Percentiles rank a stretch among this genome's conserved stretches.
Evolutionary conservation across 1,140 invertebrate species (phyloP).

Genomic region (Oscheius sp.): DNA sequence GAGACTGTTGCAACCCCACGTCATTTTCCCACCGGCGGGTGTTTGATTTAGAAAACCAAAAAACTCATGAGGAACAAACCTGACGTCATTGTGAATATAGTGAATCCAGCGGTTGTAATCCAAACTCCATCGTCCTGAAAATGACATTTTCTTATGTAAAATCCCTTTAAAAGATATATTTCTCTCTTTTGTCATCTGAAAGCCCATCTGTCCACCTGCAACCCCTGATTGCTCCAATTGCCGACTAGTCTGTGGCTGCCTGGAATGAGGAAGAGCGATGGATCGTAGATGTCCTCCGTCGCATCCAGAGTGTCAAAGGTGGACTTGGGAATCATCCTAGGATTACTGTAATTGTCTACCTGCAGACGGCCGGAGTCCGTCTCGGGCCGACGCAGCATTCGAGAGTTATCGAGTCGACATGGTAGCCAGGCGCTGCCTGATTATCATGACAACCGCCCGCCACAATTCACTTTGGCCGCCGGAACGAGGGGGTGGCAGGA

Average conservation of each 20-base stretch:
- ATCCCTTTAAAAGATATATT: background rate
- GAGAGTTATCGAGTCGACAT: background rate
- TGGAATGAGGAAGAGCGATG: background rate
- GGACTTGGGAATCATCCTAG: background rate
- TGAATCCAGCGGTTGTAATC: conserved; percentile 87
- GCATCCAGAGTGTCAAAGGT: background rate
- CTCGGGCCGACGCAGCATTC: background rate
- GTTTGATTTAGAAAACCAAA: conserved; percentile 3
- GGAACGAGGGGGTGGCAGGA: too few relatives aligned
- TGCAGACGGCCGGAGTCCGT: background rate
- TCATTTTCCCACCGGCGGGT: background rate
- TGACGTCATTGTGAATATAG: conserved; percentile 95
- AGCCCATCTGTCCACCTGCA: background rate
- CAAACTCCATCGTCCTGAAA: conserved; percentile 80
- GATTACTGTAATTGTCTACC: background rate
- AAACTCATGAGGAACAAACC: conserved; percentile 66
- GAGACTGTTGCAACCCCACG: too few relatives aligned
- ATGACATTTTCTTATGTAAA: background rate
- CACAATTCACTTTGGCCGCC: too few relatives aligned
- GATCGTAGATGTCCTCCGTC: conserved; percentile 9
- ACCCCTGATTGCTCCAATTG: conserved; percentile 2
- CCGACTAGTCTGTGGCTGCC: background rate
- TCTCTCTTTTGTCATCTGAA: background rate
- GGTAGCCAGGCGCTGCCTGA: background rate
- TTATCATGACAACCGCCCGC: conserved; percentile 5